phyloP scores from a whole-genome alignment of 1,140 invertebrate genomes.

The silkworm (Bombyx mori) region ASM3026992v2 NC_085130.1:1068001-1068500 shows the following conservation, averaged over 20 bases:
- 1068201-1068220: conserved; percentile 1
- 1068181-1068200: conserved; percentile 36
- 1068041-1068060: conserved; percentile 42
- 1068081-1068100: conserved; percentile 37
- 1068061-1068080: conserved; percentile 46
- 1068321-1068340: conserved; percentile 41
- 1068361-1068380: conserved; percentile 40
- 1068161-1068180: conserved; percentile 43
- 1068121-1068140: conserved; percentile 53
- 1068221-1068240: conserved; percentile 15
- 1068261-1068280: conserved; percentile 20
- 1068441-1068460: conserved; percentile 35
- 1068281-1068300: conserved; percentile 52
- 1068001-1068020: conserved; percentile 35
- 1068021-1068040: conserved; percentile 17
- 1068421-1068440: conserved; percentile 41
- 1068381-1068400: conserved; percentile 27
- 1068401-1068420: conserved; percentile 40
- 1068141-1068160: conserved; percentile 50
- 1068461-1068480: conserved; percentile 39
- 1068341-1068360: conserved; percentile 41
- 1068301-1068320: conserved; percentile 54
- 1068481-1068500: conserved; percentile 42
- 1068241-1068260: conserved; percentile 39
- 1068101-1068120: conserved; percentile 51